Base-by-base conservation (phyloP, 2,113 vertebrate genomes). In the Lampris megalopsis region DNA sequence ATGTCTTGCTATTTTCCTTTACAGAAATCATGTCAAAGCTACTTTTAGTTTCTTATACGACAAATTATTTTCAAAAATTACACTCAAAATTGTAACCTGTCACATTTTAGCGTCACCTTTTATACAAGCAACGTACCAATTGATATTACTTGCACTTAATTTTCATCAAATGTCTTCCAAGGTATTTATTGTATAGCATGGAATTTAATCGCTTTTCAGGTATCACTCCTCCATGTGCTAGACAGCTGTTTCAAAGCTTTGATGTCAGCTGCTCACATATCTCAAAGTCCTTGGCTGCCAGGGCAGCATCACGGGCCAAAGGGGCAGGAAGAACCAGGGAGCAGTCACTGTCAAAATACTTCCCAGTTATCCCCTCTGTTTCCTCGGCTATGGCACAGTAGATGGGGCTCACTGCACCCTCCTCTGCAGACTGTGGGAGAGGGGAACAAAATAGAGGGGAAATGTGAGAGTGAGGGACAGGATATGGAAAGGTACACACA, bases 301-400 rank as follows among this genome's bases (percentile, higher is more conserved):
- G 71, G 2, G 86, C 90, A 0, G 86, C 0, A 0, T 98, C 96
- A 0, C 73, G 86, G 11, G 95, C 95, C 0, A 88, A 47, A 0
- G 50, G 13, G 0, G 91, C 58, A 0, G 96, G 95, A 24, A 95
- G 92, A 0, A 8, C 73, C 64, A 97, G 76, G 2, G 77, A 41
- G 73, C 96, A 97, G 83, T 93, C 87, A 5, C 95, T 94, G 86
- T 93, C 93, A 0, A 97, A 94, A 63, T 97, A 97, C 73, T 97
- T 97, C 7, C 97, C 97, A 0, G 90, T 94, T 81, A 97, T 77
- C 6, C 94, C 95, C 1, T 93, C 90, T 0, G 81, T 90, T 45
- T 98, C 96, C 60, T 96, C 93, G 0, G 96, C 90, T 2, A 98
- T 78, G 0, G 95, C 93, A 1, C 96, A 95, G 91, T 94, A 98